A percentile compares a stretch with the other conserved stretches of the same genome.
Evolutionary conservation across 92 coral and sea anemone species (phyloP).

Genomic region (Epizoanthus illoricatus): DNA sequence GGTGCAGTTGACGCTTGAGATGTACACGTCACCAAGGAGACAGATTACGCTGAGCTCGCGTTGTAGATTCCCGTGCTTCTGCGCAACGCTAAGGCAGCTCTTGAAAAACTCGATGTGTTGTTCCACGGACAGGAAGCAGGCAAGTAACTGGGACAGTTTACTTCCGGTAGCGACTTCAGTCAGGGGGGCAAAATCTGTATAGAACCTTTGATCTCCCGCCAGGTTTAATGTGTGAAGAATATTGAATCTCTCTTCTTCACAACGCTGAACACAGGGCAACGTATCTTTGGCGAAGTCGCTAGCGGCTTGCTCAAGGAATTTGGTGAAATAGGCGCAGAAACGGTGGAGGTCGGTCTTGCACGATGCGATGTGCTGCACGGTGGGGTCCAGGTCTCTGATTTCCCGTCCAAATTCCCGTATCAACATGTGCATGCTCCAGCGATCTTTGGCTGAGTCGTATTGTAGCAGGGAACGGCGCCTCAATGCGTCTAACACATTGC

Average conservation of each 20-base stretch:
- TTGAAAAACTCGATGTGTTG: constrained; percentile 37
- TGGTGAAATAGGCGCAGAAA: constrained; percentile 37
- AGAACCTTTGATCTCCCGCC: constrained; percentile 25
- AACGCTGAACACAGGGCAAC: constrained; percentile 24
- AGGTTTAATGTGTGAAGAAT: constrained; percentile 32
- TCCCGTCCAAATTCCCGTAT: constrained; percentile 35
- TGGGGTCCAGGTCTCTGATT: constrained; percentile 37
- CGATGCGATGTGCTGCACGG: constrained; percentile 3
- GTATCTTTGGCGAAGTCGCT: constrained; percentile 17
- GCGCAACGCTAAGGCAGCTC: constrained; percentile 30
- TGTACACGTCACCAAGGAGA: constrained; percentile 36
- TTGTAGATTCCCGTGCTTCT: constrained; percentile 37
- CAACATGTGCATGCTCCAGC: constrained; percentile 40
- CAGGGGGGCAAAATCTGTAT: constrained; percentile 17
- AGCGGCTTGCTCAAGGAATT: constrained; percentile 13
- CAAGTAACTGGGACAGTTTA: constrained; percentile 21
- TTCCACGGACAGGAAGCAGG: constrained; percentile 37
- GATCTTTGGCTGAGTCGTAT: constrained; percentile 33
- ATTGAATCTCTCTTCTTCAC: constrained; percentile 39
- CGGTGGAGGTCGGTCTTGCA: constrained; percentile 42
- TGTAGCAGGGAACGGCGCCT: constrained; percentile 34
- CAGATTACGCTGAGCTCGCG: constrained; percentile 35
- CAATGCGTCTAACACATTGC: constrained; percentile 9
- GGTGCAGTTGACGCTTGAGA: constrained; percentile 46
- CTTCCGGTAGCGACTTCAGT: constrained; percentile 22